Conservation (phyloP, 2,113 vertebrate genomes). For the Nothocercus nigrocapillus region DNA sequence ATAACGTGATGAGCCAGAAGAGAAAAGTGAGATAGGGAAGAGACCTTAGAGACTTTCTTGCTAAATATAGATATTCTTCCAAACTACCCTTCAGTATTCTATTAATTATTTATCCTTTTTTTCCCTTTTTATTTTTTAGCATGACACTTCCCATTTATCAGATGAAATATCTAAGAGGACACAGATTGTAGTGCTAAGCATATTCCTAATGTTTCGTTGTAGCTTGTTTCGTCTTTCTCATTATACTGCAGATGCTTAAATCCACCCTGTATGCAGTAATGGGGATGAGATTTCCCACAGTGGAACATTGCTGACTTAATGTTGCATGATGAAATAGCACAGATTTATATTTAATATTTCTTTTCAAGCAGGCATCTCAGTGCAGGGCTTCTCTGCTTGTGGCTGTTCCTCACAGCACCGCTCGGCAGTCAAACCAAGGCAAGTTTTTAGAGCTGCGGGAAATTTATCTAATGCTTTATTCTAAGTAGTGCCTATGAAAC, state of each 20-base stretch:
- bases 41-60: background rate
- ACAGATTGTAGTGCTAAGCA: background rate
- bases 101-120: background rate
- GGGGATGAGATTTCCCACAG: constrained; percentile 24
- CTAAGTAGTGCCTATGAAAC: background rate
- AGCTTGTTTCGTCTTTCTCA: background rate
- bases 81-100: background rate
- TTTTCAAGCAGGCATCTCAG: background rate
- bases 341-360: constrained; percentile 1
- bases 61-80: background rate
- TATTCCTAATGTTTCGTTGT: fast-evolving
- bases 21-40: fast-evolving
- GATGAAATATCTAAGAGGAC: background rate
- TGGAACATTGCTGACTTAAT: constrained; percentile 30
- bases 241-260: background rate
- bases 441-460: background rate
- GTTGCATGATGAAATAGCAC: background rate
- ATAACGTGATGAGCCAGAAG: background rate
- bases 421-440: background rate
- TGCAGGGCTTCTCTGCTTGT: background rate
- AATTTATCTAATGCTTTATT: background rate
- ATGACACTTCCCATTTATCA: fast-evolving
- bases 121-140: background rate
- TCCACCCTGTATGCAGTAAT: background rate
- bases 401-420: background rate